Conservation (phyloP, 2,113 vertebrate genomes). For the Tursiops truncatus region DNA sequence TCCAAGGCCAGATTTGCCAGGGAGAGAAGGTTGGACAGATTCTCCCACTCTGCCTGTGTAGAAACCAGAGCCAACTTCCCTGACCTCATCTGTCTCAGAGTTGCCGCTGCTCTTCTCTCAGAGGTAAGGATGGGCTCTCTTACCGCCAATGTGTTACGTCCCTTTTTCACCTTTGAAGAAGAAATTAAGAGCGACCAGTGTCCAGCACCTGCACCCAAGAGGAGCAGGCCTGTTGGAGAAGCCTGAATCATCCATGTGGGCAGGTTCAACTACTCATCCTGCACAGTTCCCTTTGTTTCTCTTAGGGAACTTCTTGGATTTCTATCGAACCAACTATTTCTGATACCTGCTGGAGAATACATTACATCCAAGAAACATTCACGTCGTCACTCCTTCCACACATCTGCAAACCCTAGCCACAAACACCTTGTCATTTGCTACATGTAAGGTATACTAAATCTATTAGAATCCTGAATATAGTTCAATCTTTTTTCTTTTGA, state of each 20-base stretch:
- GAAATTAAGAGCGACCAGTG: neutral
- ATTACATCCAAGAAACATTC: neutral
- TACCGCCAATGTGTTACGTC: accelerated
- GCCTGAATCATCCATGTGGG: too few relatives aligned
- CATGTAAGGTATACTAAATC: neutral
- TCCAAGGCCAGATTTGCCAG: neutral
- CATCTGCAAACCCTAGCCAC: neutral
- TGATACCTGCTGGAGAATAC: neutral
- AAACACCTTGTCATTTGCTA: neutral
- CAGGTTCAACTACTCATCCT: neutral
- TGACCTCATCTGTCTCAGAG: neutral
- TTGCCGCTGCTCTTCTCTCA: neutral
- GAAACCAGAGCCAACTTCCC: neutral
- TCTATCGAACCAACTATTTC: neutral
- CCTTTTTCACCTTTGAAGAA: neutral
- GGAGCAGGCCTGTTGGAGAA: neutral
- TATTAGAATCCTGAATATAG: neutral
- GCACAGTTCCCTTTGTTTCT: neutral
- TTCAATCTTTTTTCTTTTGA: neutral
- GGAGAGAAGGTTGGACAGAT: neutral
- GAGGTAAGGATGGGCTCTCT: neutral
- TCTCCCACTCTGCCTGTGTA: neutral
- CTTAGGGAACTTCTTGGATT: neutral
- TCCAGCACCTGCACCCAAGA: neutral
- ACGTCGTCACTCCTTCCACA: neutral